A percentile compares a stretch with the other conserved stretches of the same genome.
Evolutionary conservation across 2,797 vertebrate genomes (phyloP).

Genomic region (Coregonus suidteri): DNA sequence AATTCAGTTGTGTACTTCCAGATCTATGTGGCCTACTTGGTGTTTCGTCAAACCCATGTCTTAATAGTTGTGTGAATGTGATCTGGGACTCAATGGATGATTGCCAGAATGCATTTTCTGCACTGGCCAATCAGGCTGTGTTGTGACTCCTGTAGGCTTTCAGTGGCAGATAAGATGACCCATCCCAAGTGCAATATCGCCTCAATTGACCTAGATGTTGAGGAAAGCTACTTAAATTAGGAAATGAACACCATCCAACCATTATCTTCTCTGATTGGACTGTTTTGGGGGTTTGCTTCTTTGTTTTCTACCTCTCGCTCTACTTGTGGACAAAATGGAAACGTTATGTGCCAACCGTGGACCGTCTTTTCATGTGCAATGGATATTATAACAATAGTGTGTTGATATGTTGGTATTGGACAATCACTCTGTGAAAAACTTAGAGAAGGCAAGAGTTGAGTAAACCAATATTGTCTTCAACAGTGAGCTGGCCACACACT

Average conservation of each 20-base stretch:
- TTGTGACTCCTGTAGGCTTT: background rate
- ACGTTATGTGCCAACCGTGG: slow-evolving; percentile 4
- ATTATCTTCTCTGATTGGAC: background rate
- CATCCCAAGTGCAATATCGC: background rate
- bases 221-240: background rate
- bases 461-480: background rate
- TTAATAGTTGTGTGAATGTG: background rate
- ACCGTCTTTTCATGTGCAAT: background rate
- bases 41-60: background rate
- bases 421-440: background rate
- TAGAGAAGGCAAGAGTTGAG: background rate
- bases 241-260: background rate
- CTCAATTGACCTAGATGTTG: background rate
- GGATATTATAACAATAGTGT: background rate
- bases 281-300: background rate
- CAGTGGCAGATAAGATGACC: background rate
- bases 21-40: background rate
- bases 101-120: background rate
- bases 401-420: background rate
- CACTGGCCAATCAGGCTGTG: background rate
- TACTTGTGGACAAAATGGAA: slow-evolving; percentile 13
- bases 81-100: background rate
- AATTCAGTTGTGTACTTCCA: background rate
- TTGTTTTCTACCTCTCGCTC: slow-evolving; percentile 27
- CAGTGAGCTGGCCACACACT: background rate